These are phyloP conservation scores for Euwallacea fornicatus DNA, from an alignment of 1,140 invertebrate species.

Conservation along the genomic window DNA sequence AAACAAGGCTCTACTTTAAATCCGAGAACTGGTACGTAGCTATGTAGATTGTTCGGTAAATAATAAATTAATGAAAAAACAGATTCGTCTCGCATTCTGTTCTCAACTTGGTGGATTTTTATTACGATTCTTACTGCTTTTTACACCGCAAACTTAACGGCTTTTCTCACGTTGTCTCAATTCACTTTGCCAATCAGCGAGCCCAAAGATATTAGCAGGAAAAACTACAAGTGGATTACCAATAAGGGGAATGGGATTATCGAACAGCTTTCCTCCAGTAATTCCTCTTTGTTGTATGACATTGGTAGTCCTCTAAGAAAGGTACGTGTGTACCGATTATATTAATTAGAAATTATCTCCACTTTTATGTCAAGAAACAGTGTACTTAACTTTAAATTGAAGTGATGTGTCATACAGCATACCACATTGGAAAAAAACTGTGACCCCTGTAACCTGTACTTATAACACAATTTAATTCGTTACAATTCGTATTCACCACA, in stretches of 20 bases:
- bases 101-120: constrained; percentile 91
- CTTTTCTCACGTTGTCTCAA: constrained; percentile 81
- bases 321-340: neutral
- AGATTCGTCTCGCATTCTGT: constrained; percentile 81
- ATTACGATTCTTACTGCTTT: constrained; percentile 86
- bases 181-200: constrained; percentile 76
- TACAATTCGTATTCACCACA: too few species aligned
- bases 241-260: constrained; percentile 67
- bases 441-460: too few species aligned
- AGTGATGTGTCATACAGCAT: too few species aligned
- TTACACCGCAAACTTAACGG: constrained; percentile 89
- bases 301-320: constrained; percentile 18
- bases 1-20: constrained; percentile 82
- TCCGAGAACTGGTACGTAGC: constrained; percentile 69
- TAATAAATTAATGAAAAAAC: neutral
- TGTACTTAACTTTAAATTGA: too few species aligned
- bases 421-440: neutral
- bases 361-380: too few species aligned
- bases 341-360: too few species aligned
- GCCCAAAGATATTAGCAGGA: constrained; percentile 67
- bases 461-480: too few species aligned
- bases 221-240: constrained; percentile 69
- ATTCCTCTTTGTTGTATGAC: constrained; percentile 12
- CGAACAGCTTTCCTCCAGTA: constrained; percentile 38
- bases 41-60: neutral